Evolutionary conservation across 2,888 invertebrate species (phyloP), one percentile per base, ranked within the genome.

Genomic region (Yponomeuta sedellus): DNA sequence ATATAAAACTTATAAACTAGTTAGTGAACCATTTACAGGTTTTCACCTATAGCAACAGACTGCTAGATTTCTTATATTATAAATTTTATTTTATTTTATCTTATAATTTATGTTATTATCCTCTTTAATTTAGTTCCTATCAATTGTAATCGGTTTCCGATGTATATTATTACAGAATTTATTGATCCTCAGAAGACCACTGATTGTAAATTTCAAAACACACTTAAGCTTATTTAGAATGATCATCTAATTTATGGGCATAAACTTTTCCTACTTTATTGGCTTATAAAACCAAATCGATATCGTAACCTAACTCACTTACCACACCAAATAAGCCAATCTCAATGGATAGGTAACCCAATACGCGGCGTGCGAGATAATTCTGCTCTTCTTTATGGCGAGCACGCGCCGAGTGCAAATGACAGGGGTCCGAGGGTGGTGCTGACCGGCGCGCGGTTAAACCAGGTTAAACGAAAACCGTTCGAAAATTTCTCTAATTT

Each of bases 321-420:
- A 12, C 25, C 11, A 20, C 59, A 20, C 20, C 59, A 59, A 59
- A 59, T 20, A 59, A 59, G 59, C 59, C 20, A 22, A 19, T 20
- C 59, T 59, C 59, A 20, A 59, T 52, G 16, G 44, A 16, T 52
- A 52, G 44, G 44, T 52, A 52, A 52, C 44, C 44, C 20, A 58
- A 58, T 58, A 22, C 58, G 20, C 58, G 58, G 58, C 58, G 20
- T 58, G 58, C 20, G 20, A 58, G 58, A 52, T 52, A 52, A 52
- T 52, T 52, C 44, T 16, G 44, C 44, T 52, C 44, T 52, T 12
- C 44, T 12, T 52, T 10, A 10, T 10, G 57, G n/a, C 57, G 8
- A 20, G 57, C 57, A 57, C 58, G 58, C 20, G 58, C 20, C 20
- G 19, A 22, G 58, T 58, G 58, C 58, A 19, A 58, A 19, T 58